phyloP scores from a whole-genome alignment of 2,888 invertebrate species.

The Malthinus seriepunctatus region DNA sequence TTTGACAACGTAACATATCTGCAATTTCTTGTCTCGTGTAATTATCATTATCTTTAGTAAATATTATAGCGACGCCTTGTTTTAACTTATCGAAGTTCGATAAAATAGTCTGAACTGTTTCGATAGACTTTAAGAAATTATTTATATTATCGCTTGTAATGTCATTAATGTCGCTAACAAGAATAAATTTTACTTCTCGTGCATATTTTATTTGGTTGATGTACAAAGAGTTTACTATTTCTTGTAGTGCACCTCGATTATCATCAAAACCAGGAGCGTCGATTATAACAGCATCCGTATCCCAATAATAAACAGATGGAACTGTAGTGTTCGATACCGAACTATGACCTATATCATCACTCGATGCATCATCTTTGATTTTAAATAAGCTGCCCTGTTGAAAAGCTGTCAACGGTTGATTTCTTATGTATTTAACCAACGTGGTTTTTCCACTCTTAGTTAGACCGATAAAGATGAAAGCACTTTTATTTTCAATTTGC shows the following conservation, averaged over 20 bases:
- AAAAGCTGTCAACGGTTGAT: constrained; percentile 4
- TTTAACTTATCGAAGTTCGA: constrained; percentile 13
- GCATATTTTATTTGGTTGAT: constrained; percentile 22
- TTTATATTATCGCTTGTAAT: constrained; percentile 18
- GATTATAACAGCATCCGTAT: not conserved
- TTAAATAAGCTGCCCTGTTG: constrained; percentile 5
- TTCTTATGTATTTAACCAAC: constrained; percentile 13
- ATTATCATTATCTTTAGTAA: constrained; percentile 12
- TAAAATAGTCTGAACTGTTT: constrained; percentile 15
- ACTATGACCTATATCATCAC: constrained; percentile 13
- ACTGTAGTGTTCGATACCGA: constrained; percentile 12
- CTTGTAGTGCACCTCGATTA: constrained; percentile 18
- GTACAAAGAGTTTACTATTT: constrained; percentile 16
- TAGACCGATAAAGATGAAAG: constrained; percentile 19
- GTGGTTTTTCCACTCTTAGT: constrained; percentile 23
- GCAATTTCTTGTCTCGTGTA: not conserved
- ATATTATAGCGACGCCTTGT: constrained; percentile 13
- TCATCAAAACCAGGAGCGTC: constrained; percentile 25
- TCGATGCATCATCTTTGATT: not conserved
- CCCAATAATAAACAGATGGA: constrained; percentile 7
- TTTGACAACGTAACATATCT: constrained; percentile 1
- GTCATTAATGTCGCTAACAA: constrained; percentile 13
- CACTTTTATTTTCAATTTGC: constrained; percentile 9
- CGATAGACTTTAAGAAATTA: constrained; percentile 10
- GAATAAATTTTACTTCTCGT: constrained; percentile 11